Percentiles rank a stretch among this genome's conserved stretches.
Conservation (phyloP, 1,140 invertebrate species). For the Aethina tumida region DNA sequence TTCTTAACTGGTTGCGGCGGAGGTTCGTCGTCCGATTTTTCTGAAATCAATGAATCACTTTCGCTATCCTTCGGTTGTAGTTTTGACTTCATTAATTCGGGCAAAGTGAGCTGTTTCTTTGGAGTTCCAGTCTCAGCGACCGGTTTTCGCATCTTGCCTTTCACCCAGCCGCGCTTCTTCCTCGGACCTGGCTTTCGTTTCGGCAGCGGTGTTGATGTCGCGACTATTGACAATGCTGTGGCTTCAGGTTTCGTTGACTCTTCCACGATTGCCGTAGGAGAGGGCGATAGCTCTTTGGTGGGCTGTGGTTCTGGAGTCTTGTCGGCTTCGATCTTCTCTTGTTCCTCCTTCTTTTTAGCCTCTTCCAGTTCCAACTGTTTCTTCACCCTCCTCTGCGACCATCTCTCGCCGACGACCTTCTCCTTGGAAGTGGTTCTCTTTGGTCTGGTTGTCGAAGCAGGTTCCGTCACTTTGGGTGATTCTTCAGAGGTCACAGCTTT, state of each 20-base stretch:
- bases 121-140: background rate
- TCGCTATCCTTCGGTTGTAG: slow-evolving; percentile 27
- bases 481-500: slow-evolving; percentile 3
- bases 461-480: background rate
- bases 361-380: slow-evolving; percentile 31
- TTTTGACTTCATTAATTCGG: slow-evolving; percentile 26
- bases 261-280: too few relatives aligned
- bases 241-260: slow-evolving; percentile 10
- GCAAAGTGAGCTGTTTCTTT: slow-evolving; percentile 26
- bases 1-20: slow-evolving; percentile 28
- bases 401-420: slow-evolving; percentile 33
- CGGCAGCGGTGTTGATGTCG: slow-evolving; percentile 16
- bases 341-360: slow-evolving; percentile 18
- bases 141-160: slow-evolving; percentile 22
- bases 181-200: slow-evolving; percentile 24
- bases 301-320: too few relatives aligned
- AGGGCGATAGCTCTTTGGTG: too few relatives aligned
- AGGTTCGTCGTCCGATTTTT: slow-evolving; percentile 29
- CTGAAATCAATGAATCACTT: slow-evolving; percentile 28
- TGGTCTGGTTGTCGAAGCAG: slow-evolving; percentile 6
- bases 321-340: slow-evolving; percentile 14
- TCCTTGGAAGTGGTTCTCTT: slow-evolving; percentile 19
- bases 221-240: background rate
- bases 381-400: slow-evolving; percentile 36
- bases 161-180: slow-evolving; percentile 35